Evolutionary conservation across 1,140 invertebrate genomes (phyloP).

Genomic region (Papilio polytes): DNA sequence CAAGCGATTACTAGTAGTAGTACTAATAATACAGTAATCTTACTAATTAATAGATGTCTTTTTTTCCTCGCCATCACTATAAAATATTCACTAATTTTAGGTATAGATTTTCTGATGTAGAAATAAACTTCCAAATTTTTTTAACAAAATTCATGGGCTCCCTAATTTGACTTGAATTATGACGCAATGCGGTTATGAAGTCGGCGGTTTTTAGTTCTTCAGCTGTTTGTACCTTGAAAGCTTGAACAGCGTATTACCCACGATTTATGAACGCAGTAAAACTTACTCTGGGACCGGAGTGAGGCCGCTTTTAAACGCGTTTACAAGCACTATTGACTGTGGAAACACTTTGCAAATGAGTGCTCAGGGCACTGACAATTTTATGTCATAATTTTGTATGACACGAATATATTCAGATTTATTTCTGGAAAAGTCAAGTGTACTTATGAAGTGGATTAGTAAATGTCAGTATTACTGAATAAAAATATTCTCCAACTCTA

Average conservation of each 20-base stretch:
- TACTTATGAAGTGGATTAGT: not conserved
- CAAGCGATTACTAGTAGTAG: too few species aligned
- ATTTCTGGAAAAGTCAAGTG: not conserved
- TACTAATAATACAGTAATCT: too few species aligned
- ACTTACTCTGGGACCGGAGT: slow-evolving; percentile 1
- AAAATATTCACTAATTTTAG: not conserved
- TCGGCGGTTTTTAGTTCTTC: slow-evolving; percentile 39
- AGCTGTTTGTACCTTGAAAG: slow-evolving; percentile 27
- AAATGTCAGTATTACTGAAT: not conserved
- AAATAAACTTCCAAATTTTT: slow-evolving; percentile 6
- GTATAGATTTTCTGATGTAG: not conserved
- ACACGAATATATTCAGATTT: slow-evolving; percentile 5
- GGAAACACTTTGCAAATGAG: slow-evolving; percentile 29
- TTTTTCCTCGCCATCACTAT: not conserved
- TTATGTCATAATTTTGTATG: slow-evolving; percentile 16
- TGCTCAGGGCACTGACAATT: slow-evolving; percentile 1
- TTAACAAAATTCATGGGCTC: slow-evolving; percentile 42
- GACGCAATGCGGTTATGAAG: slow-evolving; percentile 59
- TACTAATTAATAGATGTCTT: not conserved
- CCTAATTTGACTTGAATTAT: slow-evolving; percentile 51
- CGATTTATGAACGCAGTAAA: slow-evolving; percentile 33
- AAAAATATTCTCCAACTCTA: too few species aligned
- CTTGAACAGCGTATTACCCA: slow-evolving; percentile 23
- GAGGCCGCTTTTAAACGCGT: slow-evolving; percentile 19
- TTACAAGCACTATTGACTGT: slow-evolving; percentile 31